Conservation (phyloP, 2,888 invertebrate genomes). For the Lepidochitona cinerea region DNA sequence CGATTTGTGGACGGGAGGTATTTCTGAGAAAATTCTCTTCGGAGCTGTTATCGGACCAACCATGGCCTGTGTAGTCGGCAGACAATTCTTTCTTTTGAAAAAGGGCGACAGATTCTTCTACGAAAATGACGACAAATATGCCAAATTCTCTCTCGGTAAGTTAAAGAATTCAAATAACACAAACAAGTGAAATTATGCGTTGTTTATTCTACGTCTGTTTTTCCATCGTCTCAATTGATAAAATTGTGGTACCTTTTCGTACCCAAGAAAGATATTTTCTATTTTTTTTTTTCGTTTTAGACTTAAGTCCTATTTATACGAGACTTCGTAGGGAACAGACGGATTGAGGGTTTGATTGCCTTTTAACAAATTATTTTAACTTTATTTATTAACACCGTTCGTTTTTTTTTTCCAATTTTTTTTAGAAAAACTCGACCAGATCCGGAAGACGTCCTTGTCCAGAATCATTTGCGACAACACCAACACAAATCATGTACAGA, state of each 20-base stretch:
- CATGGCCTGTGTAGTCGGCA: neutral
- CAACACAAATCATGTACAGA: slow-evolving; percentile 73
- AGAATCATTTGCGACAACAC: slow-evolving; percentile 90
- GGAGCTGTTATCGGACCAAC: slow-evolving; percentile 3
- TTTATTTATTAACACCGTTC: too few species aligned
- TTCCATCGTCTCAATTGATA: too few species aligned
- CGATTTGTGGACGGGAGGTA: slow-evolving; percentile 1
- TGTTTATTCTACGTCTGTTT: too few species aligned
- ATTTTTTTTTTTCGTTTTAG: too few species aligned
- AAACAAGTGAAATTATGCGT: too few species aligned
- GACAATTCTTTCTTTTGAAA: slow-evolving; percentile 3
- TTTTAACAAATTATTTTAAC: too few species aligned
- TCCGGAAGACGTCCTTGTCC: slow-evolving; percentile 83
- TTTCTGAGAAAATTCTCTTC: neutral
- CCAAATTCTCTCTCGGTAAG: neutral
- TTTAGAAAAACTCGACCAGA: slow-evolving; percentile 86
- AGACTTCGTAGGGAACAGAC: too few species aligned
- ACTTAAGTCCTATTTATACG: too few species aligned
- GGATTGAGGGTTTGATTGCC: too few species aligned
- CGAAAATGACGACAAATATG: slow-evolving; percentile 13
- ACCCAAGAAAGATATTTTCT: too few species aligned
- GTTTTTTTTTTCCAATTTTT: slow-evolving; percentile 82
- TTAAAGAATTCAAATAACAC: neutral
- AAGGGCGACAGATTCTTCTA: slow-evolving; percentile 7
- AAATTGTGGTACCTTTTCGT: too few species aligned